A percentile compares a stretch with the other conserved stretches of the same genome.
These are phyloP conservation scores for Troides oblongomaculatus DNA, from an alignment of 2,888 invertebrate species.

Conservation along the genomic window DNA sequence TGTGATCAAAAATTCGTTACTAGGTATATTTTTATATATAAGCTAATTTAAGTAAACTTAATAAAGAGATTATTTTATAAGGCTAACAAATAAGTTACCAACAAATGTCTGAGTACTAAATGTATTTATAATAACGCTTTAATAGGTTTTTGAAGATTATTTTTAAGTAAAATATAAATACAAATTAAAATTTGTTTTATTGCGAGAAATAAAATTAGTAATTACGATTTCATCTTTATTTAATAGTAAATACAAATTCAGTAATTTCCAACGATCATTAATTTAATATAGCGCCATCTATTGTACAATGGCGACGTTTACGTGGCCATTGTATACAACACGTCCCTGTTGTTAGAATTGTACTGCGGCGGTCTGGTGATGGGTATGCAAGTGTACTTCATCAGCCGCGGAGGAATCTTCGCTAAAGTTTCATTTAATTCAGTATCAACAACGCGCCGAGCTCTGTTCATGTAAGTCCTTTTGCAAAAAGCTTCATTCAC, in stretches of 20 bases:
- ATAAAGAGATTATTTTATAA: constrained; percentile 24
- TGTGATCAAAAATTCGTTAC: constrained; percentile 34
- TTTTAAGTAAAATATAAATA: constrained; percentile 37
- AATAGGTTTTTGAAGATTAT: constrained; percentile 44
- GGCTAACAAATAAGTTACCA: constrained; percentile 25
- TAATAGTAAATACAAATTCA: too few species aligned
- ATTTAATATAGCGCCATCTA: constrained; percentile 39
- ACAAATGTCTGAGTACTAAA: constrained; percentile 32
- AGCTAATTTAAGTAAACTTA: constrained; percentile 14
- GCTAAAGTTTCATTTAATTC: constrained; percentile 45
- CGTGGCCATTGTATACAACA: constrained; percentile 6
- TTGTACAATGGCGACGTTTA: constrained; percentile 30
- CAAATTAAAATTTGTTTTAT: constrained; percentile 33
- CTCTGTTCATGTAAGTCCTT: constrained; percentile 49
- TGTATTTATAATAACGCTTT: constrained; percentile 70
- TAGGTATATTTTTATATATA: constrained; percentile 22
- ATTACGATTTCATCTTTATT: too few species aligned
- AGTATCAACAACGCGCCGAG: constrained; percentile 39
- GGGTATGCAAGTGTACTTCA: constrained; percentile 32
- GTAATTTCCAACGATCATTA: too few species aligned
- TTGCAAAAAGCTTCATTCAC: constrained; percentile 66
- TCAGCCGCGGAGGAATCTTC: constrained; percentile 32
- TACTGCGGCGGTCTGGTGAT: constrained; percentile 35
- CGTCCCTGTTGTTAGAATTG: constrained; percentile 21
- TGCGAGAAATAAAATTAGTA: too few species aligned